phyloP scores from a whole-genome alignment of 2,888 invertebrate species.

The Drosophila antonietae region DNA sequence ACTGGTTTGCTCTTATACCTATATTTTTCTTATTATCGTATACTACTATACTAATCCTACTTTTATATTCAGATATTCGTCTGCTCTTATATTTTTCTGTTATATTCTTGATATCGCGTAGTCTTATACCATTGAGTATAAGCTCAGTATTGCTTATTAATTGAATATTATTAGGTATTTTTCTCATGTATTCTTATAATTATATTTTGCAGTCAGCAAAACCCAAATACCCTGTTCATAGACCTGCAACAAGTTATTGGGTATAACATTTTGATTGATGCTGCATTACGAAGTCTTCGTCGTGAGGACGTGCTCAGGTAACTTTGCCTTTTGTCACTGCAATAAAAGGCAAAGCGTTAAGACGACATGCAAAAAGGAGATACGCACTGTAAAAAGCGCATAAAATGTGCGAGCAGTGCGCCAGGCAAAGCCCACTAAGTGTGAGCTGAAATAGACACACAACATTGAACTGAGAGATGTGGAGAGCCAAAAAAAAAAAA shows the following conservation, averaged over 20 bases:
- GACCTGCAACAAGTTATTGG: neutral
- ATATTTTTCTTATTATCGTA: too few relatives aligned
- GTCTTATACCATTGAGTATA: too few relatives aligned
- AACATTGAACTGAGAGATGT: conserved; percentile 6
- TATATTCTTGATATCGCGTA: too few relatives aligned
- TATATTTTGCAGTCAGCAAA: too few relatives aligned
- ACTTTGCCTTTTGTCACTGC: conserved; percentile 58
- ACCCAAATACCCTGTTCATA: neutral
- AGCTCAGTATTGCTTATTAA: too few relatives aligned
- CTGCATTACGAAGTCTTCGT: neutral
- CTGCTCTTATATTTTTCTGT: too few relatives aligned
- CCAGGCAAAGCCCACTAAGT: conserved; percentile 41
- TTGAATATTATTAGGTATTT: too few relatives aligned
- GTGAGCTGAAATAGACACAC: conserved; percentile 34
- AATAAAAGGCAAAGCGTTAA: conserved; percentile 58
- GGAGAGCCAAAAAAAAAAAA: neutral
- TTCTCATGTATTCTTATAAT: too few relatives aligned
- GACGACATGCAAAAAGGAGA: conserved; percentile 68
- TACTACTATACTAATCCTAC: too few relatives aligned
- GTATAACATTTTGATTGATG: conserved; percentile 2
- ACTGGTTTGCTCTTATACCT: neutral
- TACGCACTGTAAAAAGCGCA: conserved; percentile 69
- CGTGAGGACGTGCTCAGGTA: conserved; percentile 43
- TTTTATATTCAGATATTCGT: too few relatives aligned
- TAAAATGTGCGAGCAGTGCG: conserved; percentile 59